Conservation (phyloP, 2,888 invertebrate genomes). For the Drosophila quinaria region DNA sequence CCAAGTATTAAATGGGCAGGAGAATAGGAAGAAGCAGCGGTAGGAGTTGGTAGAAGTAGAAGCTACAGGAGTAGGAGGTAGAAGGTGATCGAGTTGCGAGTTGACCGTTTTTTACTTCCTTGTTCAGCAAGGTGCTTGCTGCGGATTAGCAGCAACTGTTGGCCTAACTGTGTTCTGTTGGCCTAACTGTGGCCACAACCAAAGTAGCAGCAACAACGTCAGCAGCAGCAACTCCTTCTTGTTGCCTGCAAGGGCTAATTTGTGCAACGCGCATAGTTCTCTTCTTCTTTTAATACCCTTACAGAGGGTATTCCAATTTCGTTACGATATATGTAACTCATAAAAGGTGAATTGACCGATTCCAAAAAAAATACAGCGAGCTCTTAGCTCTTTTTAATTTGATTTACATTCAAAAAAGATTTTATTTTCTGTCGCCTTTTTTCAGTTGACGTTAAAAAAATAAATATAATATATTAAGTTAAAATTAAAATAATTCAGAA, state of each 20-base stretch:
- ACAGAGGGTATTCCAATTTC: not conserved
- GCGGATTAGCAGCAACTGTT: slow-evolving; percentile 67
- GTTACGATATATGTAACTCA: not conserved
- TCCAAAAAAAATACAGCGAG: too few species aligned
- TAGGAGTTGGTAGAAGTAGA: not conserved
- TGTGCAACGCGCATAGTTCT: slow-evolving; percentile 59
- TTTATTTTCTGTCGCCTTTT: too few species aligned
- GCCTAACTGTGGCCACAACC: slow-evolving; percentile 21
- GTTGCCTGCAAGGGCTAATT: slow-evolving; percentile 82
- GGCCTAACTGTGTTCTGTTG: slow-evolving; percentile 19
- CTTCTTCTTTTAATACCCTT: not conserved
- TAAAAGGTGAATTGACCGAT: not conserved
- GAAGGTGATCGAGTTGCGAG: slow-evolving; percentile 25
- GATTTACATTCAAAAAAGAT: too few species aligned
- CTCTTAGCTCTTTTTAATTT: too few species aligned
- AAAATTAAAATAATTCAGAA: too few species aligned
- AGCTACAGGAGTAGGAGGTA: not conserved
- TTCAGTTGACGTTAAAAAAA: too few species aligned
- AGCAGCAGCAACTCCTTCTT: slow-evolving; percentile 49
- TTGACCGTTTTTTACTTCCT: slow-evolving; percentile 73
- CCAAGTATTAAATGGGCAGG: slow-evolving; percentile 81
- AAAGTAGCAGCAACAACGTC: slow-evolving; percentile 22
- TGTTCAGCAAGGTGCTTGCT: slow-evolving; percentile 73
- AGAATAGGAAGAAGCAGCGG: slow-evolving; percentile 44
- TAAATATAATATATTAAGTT: too few species aligned